Conservation (phyloP, 92 coral and sea anemone genomes). For the Zoanthus sansibaricus region DNA sequence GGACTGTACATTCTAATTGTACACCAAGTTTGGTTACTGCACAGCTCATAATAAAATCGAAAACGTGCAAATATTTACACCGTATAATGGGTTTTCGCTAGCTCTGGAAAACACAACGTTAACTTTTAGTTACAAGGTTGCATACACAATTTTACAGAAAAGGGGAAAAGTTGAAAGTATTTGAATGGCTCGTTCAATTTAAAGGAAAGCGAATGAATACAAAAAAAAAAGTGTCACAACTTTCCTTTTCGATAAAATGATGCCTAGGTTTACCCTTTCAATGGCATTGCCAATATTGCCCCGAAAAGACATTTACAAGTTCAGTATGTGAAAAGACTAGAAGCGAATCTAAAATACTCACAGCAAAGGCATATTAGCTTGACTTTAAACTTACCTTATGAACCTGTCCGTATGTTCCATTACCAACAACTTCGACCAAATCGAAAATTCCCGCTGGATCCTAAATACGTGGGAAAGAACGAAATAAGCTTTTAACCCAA, state of each 20-base stretch:
- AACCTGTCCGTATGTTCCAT: slow-evolving; percentile 99
- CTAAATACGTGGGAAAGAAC: slow-evolving; percentile 53
- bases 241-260: background rate
- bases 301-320: background rate
- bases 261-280: too few relatives aligned
- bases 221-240: background rate
- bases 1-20: background rate
- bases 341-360: slow-evolving; percentile 38
- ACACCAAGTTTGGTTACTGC: background rate
- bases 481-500: background rate
- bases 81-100: background rate
- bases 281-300: background rate
- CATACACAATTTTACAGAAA: background rate
- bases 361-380: slow-evolving; percentile 24
- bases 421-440: slow-evolving; percentile 97
- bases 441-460: slow-evolving; percentile 99
- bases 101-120: background rate
- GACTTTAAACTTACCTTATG: slow-evolving; percentile 80
- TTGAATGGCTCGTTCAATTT: background rate
- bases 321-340: slow-evolving; percentile 17
- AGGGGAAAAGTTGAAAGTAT: background rate
- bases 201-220: background rate
- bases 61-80: background rate
- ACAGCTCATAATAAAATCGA: background rate
- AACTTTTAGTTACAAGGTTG: background rate